These are phyloP conservation scores for Tapera naevia DNA, from an alignment of 2,797 vertebrate species.

Conservation along the genomic window DNA sequence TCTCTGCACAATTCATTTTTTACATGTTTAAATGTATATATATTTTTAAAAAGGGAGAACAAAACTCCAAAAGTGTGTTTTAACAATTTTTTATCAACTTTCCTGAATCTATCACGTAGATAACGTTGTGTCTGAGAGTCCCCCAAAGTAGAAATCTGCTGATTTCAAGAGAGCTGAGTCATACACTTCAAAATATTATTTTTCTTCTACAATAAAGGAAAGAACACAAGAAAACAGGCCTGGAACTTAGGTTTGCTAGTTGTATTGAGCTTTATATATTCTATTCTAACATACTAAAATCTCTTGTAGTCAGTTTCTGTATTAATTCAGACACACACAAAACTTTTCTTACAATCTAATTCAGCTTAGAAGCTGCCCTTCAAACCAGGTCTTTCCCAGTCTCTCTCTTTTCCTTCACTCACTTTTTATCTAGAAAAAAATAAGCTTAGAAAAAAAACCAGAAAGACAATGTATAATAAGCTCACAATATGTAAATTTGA, in stretches of 20 bases:
- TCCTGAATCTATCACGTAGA: not conserved
- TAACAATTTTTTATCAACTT: not conserved
- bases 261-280: not conserved
- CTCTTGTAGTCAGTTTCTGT: not conserved
- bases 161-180: not conserved
- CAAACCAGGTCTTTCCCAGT: not conserved
- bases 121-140: not conserved
- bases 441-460: not conserved
- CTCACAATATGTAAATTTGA: not conserved
- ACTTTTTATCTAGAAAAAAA: not conserved
- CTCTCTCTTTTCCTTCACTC: not conserved
- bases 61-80: not conserved
- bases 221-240: not conserved
- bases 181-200: not conserved
- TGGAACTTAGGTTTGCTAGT: not conserved
- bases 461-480: not conserved
- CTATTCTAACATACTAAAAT: not conserved
- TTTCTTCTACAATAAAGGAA: not conserved
- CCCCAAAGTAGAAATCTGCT: not conserved
- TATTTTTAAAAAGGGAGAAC: not conserved
- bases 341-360: not conserved
- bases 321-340: not conserved
- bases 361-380: not conserved
- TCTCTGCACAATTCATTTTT: not conserved
- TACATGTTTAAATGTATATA: not conserved